phyloP scores from a whole-genome alignment of 2,113 vertebrate genomes.

The Daphoenositta chrysoptera region DNA sequence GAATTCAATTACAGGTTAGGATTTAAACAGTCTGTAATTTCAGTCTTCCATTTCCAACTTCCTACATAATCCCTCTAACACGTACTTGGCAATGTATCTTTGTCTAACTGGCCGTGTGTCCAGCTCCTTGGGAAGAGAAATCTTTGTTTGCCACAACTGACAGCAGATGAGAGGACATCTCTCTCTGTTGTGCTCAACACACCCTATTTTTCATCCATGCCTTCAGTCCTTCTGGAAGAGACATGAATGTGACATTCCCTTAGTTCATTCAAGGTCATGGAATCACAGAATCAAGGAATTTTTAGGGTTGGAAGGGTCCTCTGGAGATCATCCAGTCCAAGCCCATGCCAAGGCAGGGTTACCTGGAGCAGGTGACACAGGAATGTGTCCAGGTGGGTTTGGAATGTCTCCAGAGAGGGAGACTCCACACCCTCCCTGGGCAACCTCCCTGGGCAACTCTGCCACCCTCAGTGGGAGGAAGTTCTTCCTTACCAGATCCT shows the following conservation, averaged over 20 bases:
- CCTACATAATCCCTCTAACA: not conserved
- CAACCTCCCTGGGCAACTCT: not conserved
- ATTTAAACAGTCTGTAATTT: not conserved
- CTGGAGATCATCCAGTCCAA: not conserved
- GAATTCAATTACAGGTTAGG: not conserved
- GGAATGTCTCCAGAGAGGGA: not conserved
- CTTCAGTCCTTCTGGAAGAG: not conserved
- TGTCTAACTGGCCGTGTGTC: not conserved
- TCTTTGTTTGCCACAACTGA: not conserved
- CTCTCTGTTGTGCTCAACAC: not conserved
- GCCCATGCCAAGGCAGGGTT: not conserved
- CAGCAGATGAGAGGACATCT: not conserved
- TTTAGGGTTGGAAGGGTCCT: not conserved
- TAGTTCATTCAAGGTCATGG: not conserved
- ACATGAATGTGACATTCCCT: not conserved
- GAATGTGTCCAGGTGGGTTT: not conserved
- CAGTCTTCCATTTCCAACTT: not conserved
- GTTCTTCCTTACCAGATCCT: not conserved
- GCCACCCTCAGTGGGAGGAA: not conserved
- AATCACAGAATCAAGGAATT: not conserved
- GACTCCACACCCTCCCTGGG: not conserved
- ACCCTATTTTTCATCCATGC: not conserved
- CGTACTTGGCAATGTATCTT: accelerated
- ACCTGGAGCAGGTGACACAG: not conserved
- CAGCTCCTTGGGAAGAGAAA: not conserved